A percentile compares a stretch with the other conserved stretches of the same genome.
These are phyloP conservation scores for Chrosomus eos DNA, from an alignment of 2,797 vertebrate genomes.

Conservation along the genomic window DNA sequence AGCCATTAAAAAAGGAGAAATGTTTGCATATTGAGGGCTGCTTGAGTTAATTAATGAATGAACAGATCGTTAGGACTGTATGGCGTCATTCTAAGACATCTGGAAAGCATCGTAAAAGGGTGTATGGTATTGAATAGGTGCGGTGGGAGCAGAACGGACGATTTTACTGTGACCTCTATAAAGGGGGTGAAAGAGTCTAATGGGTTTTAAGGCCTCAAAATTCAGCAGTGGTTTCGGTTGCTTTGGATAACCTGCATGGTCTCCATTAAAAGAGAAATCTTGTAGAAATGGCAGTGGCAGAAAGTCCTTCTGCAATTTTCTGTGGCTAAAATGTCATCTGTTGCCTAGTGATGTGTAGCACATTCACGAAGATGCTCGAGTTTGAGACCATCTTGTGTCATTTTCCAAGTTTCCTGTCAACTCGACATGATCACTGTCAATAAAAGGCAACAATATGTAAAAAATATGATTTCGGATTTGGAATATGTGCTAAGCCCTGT, in stretches of 20 bases:
- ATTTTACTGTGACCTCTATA: constrained; percentile 23
- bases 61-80: neutral
- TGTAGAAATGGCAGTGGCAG: constrained; percentile 16
- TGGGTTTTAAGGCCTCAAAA: neutral
- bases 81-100: constrained; percentile 28
- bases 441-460: neutral
- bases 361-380: neutral
- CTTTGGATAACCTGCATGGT: neutral
- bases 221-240: neutral
- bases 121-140: neutral
- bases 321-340: constrained; percentile 13
- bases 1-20: constrained; percentile 27
- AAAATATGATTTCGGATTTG: constrained; percentile 1
- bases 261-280: constrained; percentile 12
- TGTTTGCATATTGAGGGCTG: constrained; percentile 36
- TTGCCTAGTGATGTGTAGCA: neutral
- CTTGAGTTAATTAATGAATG: constrained; percentile 14
- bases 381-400: constrained; percentile 5
- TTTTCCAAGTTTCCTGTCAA: constrained; percentile 17
- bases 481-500: neutral
- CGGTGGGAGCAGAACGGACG: neutral
- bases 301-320: neutral
- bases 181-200: neutral
- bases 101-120: constrained; percentile 21
- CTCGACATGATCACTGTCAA: neutral